Conservation (phyloP, 2,888 invertebrate genomes). For the Caenorhabditis sp. region DNA sequence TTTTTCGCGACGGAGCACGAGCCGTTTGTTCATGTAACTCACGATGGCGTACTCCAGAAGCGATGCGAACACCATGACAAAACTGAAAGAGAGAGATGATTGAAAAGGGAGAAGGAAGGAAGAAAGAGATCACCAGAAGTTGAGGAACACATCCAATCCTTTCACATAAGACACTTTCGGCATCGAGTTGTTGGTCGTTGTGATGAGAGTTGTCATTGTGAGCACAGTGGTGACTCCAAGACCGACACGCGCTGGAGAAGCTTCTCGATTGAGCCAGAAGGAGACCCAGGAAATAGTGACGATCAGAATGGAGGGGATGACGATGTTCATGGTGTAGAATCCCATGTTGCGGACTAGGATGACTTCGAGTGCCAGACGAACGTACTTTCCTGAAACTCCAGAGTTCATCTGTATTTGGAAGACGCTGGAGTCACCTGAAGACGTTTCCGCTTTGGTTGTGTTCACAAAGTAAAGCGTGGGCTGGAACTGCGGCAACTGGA, state of each 20-base stretch:
- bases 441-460: slow-evolving; percentile 70
- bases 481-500: slow-evolving; percentile 81
- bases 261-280: slow-evolving; percentile 78
- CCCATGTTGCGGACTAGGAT: slow-evolving; percentile 94
- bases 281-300: slow-evolving; percentile 78
- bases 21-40: slow-evolving; percentile 96
- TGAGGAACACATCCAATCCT: slow-evolving; percentile 78
- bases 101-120: neutral
- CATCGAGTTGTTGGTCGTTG: slow-evolving; percentile 85
- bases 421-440: slow-evolving; percentile 65
- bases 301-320: slow-evolving; percentile 73
- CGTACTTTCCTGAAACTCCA: slow-evolving; percentile 79
- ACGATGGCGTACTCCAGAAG: slow-evolving; percentile 97
- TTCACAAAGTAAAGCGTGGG: slow-evolving; percentile 74
- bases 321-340: slow-evolving; percentile 89
- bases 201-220: slow-evolving; percentile 81
- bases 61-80: slow-evolving; percentile 84
- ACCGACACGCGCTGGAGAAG: slow-evolving; percentile 77
- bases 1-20: slow-evolving; percentile 91
- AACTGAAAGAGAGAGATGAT: slow-evolving; percentile 52
- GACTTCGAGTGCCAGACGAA: slow-evolving; percentile 78
- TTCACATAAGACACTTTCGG: slow-evolving; percentile 98
- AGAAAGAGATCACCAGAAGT: slow-evolving; percentile 69
- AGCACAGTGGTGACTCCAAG: slow-evolving; percentile 82
- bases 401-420: too few species aligned